Evolutionary conservation across 2,113 vertebrate genomes (phyloP), one percentile per base, ranked within the genome.

Genomic region (Lophura nycthemera): DNA sequence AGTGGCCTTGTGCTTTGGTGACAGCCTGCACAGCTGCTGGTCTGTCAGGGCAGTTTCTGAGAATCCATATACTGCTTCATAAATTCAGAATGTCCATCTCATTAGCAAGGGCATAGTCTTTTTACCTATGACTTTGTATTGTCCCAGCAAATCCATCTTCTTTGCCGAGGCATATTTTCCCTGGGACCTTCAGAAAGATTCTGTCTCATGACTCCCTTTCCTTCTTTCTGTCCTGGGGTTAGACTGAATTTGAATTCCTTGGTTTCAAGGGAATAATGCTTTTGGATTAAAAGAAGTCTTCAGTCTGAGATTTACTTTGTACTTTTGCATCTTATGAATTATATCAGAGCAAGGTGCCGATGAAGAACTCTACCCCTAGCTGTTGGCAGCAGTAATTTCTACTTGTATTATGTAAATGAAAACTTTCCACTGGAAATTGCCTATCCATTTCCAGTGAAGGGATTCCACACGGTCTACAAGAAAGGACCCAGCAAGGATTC

Each of bases 201-300:
- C 14, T 0, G 0, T 85, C 78, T 91, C 54, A 14, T 67, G 32
- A 67, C 17, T 86, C 8, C 32, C 32, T 10, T 66, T 74, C 32
- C 19, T 91, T 83, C 32, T 47, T 81, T 83, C 64, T 90, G 34
- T 80, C 82, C 56, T 27, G 32, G 13, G 34, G 64, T 93, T 83
- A 88, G 83, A 95, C 83, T 83, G 3, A 80, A 92, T 80, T 86
- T 86, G 63, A 83, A 91, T 90, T 83, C 17, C 5, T 89, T 94
- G 82, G 14, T 91, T 86, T 91, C 85, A 36, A 25, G 38, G 17
- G 42, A 95, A 69, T 67, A 64, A 69, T n/a, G 57, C 36, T 90
- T 90, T 69, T 61, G n/a, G 20, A 43, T 79, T 86, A 83, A 81
- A 87, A 77, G 13, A 83, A 84, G 8, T 40, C 42, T 88, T 67